Conservation (phyloP, 2,888 invertebrate genomes). For the Apodemia zela region DNA sequence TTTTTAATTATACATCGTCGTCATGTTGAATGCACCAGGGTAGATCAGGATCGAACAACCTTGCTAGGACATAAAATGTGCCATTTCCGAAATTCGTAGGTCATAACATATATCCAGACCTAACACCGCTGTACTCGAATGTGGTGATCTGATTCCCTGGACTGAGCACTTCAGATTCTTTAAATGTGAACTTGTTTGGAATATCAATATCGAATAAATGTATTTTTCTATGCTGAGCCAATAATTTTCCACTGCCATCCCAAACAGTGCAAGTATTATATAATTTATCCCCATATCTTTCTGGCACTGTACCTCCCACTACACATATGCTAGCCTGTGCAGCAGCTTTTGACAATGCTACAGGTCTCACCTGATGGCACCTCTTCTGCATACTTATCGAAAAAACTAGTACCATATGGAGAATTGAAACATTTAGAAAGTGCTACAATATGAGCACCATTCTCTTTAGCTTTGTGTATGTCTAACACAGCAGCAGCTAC, state of each 20-base stretch:
- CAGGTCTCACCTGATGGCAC: constrained; percentile 90
- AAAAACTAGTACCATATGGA: constrained; percentile 93
- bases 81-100: constrained; percentile 94
- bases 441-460: constrained; percentile 82
- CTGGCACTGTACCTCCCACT: constrained; percentile 95
- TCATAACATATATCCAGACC: constrained; percentile 98
- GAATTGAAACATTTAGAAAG: constrained; percentile 96
- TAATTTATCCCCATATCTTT: constrained; percentile 83
- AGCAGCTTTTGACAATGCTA: constrained; percentile 86
- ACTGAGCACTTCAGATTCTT: constrained; percentile 92
- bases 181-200: constrained; percentile 94
- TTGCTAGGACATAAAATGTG: constrained; percentile 84
- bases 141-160: constrained; percentile 87
- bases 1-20: too few relatives aligned
- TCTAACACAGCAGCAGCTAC: constrained; percentile 85
- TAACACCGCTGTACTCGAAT: constrained; percentile 85
- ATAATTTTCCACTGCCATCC: constrained; percentile 87
- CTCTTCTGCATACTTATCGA: constrained; percentile 91
- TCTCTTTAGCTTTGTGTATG: constrained; percentile 85
- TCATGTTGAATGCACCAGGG: too few relatives aligned
- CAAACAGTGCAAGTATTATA: constrained; percentile 95
- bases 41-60: too few relatives aligned
- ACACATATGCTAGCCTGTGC: constrained; percentile 87
- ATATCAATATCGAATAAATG: constrained; percentile 98
- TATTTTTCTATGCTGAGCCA: constrained; percentile 92